These are phyloP conservation scores for Mormyrus hasselquistii DNA, from an alignment of 2,797 vertebrate species.

Conservation along the genomic window DNA sequence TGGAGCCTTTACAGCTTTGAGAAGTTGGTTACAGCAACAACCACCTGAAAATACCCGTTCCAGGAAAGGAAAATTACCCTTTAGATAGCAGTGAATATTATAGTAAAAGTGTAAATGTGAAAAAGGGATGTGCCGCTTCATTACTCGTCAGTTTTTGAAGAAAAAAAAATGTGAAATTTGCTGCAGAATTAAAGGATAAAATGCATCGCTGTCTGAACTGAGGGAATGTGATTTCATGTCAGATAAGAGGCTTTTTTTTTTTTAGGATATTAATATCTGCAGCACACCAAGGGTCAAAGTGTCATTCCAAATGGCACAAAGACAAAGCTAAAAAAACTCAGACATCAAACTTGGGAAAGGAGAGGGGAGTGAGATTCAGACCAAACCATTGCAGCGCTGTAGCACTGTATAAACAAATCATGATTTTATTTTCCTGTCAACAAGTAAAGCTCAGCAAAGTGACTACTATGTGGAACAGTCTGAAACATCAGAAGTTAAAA, in stretches of 20 bases:
- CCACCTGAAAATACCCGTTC: neutral
- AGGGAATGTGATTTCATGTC: neutral
- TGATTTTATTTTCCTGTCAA: neutral
- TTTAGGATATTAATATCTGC: neutral
- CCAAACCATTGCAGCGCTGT: neutral
- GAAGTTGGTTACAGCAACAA: neutral
- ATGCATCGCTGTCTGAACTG: neutral
- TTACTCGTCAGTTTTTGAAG: neutral
- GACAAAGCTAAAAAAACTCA: neutral
- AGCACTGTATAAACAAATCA: neutral
- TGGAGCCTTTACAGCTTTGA: neutral
- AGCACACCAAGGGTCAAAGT: neutral
- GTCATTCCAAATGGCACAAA: neutral
- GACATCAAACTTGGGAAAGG: neutral
- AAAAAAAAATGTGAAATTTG: neutral
- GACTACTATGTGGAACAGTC: neutral
- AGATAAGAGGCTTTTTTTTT: too few species aligned
- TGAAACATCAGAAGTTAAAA: constrained; percentile 3
- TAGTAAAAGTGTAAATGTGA: neutral
- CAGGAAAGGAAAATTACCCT: constrained; percentile 7
- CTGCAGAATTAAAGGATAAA: neutral
- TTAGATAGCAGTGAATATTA: constrained; percentile 1
- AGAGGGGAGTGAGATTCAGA: neutral
- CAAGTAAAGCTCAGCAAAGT: neutral
- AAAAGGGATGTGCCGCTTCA: neutral